Conservation (phyloP, 2,888 invertebrate species). For the Xylota sylvarum region DNA sequence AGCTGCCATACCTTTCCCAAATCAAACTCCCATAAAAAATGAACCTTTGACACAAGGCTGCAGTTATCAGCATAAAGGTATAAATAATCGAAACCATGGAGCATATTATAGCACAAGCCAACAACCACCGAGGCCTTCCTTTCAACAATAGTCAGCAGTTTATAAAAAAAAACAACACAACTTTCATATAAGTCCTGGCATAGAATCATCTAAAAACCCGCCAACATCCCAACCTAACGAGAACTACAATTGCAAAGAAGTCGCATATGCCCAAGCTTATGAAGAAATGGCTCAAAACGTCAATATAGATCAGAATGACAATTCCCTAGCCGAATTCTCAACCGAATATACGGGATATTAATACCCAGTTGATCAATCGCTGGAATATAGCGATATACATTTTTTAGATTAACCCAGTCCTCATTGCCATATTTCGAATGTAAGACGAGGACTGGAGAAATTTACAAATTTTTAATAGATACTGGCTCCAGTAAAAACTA, state of each 20-base stretch:
- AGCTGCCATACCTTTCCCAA: neutral
- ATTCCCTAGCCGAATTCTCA: neutral
- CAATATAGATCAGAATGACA: conserved; percentile 1
- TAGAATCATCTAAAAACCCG: conserved; percentile 9
- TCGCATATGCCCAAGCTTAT: conserved; percentile 6
- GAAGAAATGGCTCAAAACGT: conserved; percentile 9
- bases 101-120: conserved; percentile 10
- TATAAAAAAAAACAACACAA: conserved; percentile 10
- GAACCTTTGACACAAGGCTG: conserved; percentile 31
- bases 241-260: conserved; percentile 17
- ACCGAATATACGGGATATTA: conserved; percentile 7
- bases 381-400: conserved; percentile 27
- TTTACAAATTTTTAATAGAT: conserved; percentile 21
- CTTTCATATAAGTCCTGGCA: conserved; percentile 9
- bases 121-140: conserved; percentile 5
- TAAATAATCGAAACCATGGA: conserved; percentile 5
- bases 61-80: conserved; percentile 7
- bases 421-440: conserved; percentile 27
- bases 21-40: conserved; percentile 12
- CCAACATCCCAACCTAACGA: neutral
- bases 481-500: conserved; percentile 35
- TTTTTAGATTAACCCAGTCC: conserved; percentile 28
- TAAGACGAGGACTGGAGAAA: conserved; percentile 16
- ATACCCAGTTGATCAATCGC: conserved; percentile 18
- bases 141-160: conserved; percentile 10